A percentile compares a stretch with the other conserved stretches of the same genome.
Evolutionary conservation across 2,113 vertebrate genomes (phyloP).

Genomic region (Atlantisia rogersi): DNA sequence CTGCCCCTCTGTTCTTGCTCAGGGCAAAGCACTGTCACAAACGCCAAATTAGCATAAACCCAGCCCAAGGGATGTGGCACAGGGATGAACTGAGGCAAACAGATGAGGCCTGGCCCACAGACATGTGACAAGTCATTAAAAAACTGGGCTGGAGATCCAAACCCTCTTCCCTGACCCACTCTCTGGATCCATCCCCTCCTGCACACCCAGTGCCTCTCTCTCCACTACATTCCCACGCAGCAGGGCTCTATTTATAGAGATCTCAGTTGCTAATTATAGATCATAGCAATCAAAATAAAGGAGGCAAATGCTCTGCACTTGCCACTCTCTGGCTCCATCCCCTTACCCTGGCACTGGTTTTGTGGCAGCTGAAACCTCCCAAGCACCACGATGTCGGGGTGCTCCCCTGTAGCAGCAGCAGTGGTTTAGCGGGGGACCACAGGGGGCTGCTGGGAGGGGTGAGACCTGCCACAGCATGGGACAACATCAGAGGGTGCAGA

Average conservation of each 20-base stretch:
- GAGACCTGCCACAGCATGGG: background rate
- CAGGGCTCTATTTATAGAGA: constrained; percentile 50
- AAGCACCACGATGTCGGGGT: accelerated
- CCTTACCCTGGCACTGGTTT: background rate
- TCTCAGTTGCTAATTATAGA: constrained; percentile 52
- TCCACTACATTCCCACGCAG: constrained; percentile 36
- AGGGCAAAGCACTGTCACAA: background rate
- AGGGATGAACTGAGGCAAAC: background rate
- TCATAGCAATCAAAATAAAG: background rate
- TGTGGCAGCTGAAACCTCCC: background rate
- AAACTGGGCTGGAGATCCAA: background rate
- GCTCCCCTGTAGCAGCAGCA: background rate
- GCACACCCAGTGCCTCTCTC: background rate
- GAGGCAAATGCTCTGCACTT: background rate
- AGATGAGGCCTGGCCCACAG: background rate
- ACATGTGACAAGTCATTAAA: background rate
- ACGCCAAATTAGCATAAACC: background rate
- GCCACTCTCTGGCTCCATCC: background rate
- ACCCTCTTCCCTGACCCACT: background rate
- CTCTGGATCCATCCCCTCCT: background rate
- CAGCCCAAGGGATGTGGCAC: background rate
- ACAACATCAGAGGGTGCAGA: background rate
- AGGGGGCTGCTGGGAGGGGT: background rate
- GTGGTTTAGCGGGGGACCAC: background rate
- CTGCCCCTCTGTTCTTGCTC: background rate